These are phyloP conservation scores for Pterocles burchelli DNA, from an alignment of 2,113 vertebrate genomes.

Conservation along the genomic window DNA sequence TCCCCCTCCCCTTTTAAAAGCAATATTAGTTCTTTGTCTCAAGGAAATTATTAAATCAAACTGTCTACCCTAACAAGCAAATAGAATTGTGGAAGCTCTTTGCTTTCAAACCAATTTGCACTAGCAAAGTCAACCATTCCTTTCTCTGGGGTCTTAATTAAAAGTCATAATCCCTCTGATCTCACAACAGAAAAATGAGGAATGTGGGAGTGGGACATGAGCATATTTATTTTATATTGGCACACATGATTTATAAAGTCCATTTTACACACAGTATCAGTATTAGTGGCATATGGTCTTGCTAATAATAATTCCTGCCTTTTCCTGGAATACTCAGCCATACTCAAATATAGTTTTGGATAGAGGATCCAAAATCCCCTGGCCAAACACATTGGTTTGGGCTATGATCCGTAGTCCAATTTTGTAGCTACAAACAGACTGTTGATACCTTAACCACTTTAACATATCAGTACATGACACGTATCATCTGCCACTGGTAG, in stretches of 20 bases:
- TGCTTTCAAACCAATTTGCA: slow-evolving; percentile 64
- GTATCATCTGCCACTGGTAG: neutral
- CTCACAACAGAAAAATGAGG: slow-evolving; percentile 49
- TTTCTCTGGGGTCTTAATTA: slow-evolving; percentile 68
- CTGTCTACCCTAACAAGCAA: slow-evolving; percentile 45
- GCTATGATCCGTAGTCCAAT: neutral
- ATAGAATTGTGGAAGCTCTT: slow-evolving; percentile 36
- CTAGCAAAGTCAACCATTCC: slow-evolving; percentile 51
- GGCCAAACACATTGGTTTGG: neutral
- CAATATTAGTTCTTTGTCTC: neutral
- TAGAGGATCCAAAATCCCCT: neutral
- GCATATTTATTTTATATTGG: slow-evolving; percentile 56
- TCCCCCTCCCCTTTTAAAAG: neutral
- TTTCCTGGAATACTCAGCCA: neutral
- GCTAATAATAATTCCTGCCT: slow-evolving; percentile 39
- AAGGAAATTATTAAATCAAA: slow-evolving; percentile 61
- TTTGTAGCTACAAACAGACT: neutral
- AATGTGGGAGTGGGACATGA: neutral
- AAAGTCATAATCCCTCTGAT: slow-evolving; percentile 55
- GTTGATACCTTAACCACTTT: neutral
- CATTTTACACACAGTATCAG: slow-evolving; percentile 42
- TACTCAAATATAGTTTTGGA: neutral
- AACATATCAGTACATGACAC: neutral
- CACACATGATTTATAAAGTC: slow-evolving; percentile 45
- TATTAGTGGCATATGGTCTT: slow-evolving; percentile 9